These are phyloP conservation scores for Carcinoscorpius rotundicauda DNA, from an alignment of 1,140 invertebrate species.

Conservation along the genomic window DNA sequence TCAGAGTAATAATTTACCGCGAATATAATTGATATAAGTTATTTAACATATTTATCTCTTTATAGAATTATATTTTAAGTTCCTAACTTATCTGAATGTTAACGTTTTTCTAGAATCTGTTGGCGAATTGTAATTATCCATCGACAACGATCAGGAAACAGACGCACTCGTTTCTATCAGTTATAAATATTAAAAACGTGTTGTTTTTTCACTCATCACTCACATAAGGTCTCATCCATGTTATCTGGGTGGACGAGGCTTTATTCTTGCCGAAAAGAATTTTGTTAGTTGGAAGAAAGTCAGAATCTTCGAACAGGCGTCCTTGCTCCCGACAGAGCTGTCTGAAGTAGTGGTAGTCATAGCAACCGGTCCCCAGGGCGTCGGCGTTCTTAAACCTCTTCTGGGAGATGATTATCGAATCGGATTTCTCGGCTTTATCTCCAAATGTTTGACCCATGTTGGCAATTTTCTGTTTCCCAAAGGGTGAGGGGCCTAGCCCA, in stretches of 20 bases:
- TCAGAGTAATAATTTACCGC: no score
- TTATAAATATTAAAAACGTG: background rate
- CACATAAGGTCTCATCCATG: constrained; percentile 40
- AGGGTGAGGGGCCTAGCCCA: no score
- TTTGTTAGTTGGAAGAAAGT: constrained; percentile 54
- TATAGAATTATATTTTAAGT: background rate
- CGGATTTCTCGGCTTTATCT: no score
- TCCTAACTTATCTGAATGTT: background rate
- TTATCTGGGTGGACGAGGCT: constrained; percentile 30
- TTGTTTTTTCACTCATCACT: constrained; percentile 14
- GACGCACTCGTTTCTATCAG: background rate
- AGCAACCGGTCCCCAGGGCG: background rate
- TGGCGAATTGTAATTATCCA: background rate
- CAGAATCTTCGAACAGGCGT: constrained; percentile 79
- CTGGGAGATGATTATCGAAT: no score
- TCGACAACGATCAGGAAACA: background rate
- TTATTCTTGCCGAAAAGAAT: constrained; percentile 51
- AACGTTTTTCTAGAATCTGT: background rate
- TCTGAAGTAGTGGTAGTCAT: constrained; percentile 39
- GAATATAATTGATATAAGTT: no score
- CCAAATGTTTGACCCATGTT: no score
- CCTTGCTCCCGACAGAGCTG: constrained; percentile 50
- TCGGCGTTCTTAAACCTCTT: no score
- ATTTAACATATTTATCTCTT: background rate
- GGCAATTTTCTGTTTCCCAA: no score